A percentile compares a stretch with the other conserved stretches of the same genome.
phyloP scores from a whole-genome alignment of 1,140 invertebrate genomes.

The Leptinotarsa lineolata region DNA sequence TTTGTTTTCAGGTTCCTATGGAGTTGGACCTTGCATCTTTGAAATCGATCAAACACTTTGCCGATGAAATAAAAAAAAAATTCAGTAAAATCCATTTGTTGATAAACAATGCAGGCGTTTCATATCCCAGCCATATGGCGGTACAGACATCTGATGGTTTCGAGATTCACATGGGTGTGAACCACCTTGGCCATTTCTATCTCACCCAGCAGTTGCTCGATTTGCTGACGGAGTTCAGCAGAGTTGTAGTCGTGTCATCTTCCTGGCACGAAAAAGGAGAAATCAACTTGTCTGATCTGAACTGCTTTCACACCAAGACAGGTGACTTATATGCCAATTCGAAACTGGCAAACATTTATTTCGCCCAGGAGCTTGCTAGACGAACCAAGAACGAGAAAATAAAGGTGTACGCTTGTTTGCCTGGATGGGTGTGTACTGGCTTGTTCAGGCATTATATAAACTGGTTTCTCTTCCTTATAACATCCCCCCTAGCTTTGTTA shows the following conservation, averaged over 20 bases:
- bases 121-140: constrained; percentile 59
- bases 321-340: constrained; percentile 76
- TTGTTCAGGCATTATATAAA: constrained; percentile 69
- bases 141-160: constrained; percentile 76
- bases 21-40: constrained; percentile 73
- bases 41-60: constrained; percentile 72
- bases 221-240: constrained; percentile 59
- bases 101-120: constrained; percentile 78
- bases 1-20: constrained; percentile 66
- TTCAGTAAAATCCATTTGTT: constrained; percentile 71
- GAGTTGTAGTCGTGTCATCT: constrained; percentile 63
- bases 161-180: constrained; percentile 81
- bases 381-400: constrained; percentile 64
- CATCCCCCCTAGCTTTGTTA: constrained; percentile 70
- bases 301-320: constrained; percentile 60
- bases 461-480: constrained; percentile 73
- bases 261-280: constrained; percentile 62
- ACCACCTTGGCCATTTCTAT: constrained; percentile 84
- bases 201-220: constrained; percentile 78
- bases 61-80: constrained; percentile 64
- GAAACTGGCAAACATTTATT: constrained; percentile 78
- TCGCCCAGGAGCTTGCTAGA: constrained; percentile 66
- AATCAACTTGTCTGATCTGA: constrained; percentile 76
- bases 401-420: constrained; percentile 77
- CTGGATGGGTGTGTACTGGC: constrained; percentile 83